Conservation (phyloP, 2,797 vertebrate genomes). For the Enteromius argenteus region DNA sequence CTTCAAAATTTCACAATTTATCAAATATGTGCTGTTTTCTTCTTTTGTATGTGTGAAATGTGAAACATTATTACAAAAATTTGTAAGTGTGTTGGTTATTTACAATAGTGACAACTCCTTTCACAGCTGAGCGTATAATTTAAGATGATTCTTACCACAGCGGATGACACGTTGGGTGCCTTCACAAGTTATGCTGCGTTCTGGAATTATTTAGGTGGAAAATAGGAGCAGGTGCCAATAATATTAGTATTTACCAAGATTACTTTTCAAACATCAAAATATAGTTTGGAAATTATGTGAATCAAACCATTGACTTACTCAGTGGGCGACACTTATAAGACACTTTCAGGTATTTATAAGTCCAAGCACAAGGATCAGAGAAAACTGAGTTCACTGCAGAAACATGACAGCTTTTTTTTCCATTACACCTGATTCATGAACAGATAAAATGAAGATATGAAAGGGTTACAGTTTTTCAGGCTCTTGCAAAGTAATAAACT, state of each 20-base stretch:
- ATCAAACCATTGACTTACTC: constrained; percentile 3
- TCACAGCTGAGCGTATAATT: neutral
- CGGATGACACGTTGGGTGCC: neutral
- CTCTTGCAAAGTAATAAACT: neutral
- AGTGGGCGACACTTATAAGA: neutral
- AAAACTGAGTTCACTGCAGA: neutral
- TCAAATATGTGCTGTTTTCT: neutral
- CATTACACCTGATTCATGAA: constrained; percentile 15
- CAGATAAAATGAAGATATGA: neutral
- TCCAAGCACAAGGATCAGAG: neutral
- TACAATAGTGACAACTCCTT: neutral
- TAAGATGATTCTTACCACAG: constrained; percentile 22
- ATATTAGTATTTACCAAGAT: neutral
- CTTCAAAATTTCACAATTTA: neutral
- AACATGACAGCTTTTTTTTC: constrained; percentile 5
- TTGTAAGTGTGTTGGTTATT: too few species aligned
- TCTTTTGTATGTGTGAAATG: neutral
- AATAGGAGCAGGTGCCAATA: neutral
- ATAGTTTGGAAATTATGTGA: neutral
- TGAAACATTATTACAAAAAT: neutral
- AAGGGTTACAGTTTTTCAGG: neutral
- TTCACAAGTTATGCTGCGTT: constrained; percentile 26
- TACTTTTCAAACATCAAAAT: neutral
- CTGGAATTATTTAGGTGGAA: constrained; percentile 2
- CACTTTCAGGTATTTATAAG: constrained; percentile 20